A percentile compares a stretch with the other conserved stretches of the same genome.
phyloP scores from a whole-genome alignment of 2,888 invertebrate species.

The Sinohyriopsis cumingii region DNA sequence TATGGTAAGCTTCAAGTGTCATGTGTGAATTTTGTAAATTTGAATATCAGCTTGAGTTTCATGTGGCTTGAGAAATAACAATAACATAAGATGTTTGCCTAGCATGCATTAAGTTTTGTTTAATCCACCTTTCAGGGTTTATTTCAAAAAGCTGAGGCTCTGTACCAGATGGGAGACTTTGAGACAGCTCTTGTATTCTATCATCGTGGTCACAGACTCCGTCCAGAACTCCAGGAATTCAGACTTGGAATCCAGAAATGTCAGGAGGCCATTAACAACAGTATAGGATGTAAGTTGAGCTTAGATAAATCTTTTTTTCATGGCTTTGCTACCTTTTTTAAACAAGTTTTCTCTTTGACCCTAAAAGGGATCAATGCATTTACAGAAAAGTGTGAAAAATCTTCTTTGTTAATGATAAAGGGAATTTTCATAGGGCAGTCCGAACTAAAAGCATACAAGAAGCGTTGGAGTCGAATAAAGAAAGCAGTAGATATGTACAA shows the following conservation, averaged over 20 bases:
- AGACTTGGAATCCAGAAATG: conserved; percentile 91
- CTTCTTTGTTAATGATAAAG: no score
- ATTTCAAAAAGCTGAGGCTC: conserved; percentile 92
- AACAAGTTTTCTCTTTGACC: not conserved
- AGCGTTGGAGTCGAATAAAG: no score
- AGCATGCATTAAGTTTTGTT: conserved; percentile 1
- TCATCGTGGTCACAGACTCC: conserved; percentile 86
- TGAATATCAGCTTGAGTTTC: no score
- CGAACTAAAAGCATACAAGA: no score
- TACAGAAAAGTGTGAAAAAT: not conserved
- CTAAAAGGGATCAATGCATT: not conserved
- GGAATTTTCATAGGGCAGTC: no score
- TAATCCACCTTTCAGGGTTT: conserved; percentile 75
- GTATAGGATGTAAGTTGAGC: conserved; percentile 78
- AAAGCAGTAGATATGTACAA: no score
- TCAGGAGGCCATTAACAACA: conserved; percentile 94
- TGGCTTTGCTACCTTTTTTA: no score
- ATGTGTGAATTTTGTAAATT: no score
- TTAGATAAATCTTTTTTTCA: not conserved
- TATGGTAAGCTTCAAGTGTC: no score
- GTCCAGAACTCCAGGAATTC: conserved; percentile 85
- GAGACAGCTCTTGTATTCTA: conserved; percentile 94
- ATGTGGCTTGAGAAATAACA: not conserved
- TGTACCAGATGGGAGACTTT: conserved; percentile 93
- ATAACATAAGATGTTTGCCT: not conserved